A percentile compares a stretch with the other conserved stretches of the same genome.
These are phyloP conservation scores for Pandemis cinnamomeana DNA, from an alignment of 2,888 invertebrate species.

Conservation along the genomic window DNA sequence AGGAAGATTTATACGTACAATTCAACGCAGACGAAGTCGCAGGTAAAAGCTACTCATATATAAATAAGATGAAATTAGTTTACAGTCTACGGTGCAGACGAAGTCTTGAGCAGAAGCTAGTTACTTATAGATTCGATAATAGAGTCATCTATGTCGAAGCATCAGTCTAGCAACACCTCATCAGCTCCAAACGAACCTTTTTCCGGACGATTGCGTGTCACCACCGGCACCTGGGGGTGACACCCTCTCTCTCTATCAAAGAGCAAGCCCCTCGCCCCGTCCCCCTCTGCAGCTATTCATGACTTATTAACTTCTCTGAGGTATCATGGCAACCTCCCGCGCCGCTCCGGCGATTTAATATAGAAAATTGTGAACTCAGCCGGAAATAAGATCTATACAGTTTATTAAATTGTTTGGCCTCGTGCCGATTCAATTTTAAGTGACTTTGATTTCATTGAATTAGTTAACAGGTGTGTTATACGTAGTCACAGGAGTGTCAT, in stretches of 20 bases:
- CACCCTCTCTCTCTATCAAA: slow-evolving; percentile 58
- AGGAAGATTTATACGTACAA: too few relatives aligned
- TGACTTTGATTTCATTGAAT: slow-evolving; percentile 35
- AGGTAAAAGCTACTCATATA: too few relatives aligned
- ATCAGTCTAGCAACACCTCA: slow-evolving; percentile 70
- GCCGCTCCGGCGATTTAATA: slow-evolving; percentile 75
- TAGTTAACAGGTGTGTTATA: neutral
- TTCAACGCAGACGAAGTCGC: too few relatives aligned
- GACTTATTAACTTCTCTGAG: slow-evolving; percentile 84
- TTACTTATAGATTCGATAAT: slow-evolving; percentile 25
- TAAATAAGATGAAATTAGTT: too few relatives aligned
- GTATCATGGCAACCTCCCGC: slow-evolving; percentile 81
- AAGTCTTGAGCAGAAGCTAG: too few relatives aligned
- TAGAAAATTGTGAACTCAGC: slow-evolving; percentile 81
- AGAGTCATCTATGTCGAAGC: slow-evolving; percentile 54
- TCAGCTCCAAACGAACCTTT: slow-evolving; percentile 74
- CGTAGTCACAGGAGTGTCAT: neutral
- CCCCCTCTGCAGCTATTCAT: slow-evolving; percentile 75
- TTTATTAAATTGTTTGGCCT: slow-evolving; percentile 77
- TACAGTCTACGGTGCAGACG: too few relatives aligned
- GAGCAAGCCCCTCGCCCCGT: slow-evolving; percentile 51
- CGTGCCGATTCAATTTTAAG: slow-evolving; percentile 47
- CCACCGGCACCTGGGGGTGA: slow-evolving; percentile 74
- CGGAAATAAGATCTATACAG: slow-evolving; percentile 70
- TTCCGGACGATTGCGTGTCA: slow-evolving; percentile 81